phyloP scores from a whole-genome alignment of 2,888 invertebrate species.

The Papilio gigon region DNA sequence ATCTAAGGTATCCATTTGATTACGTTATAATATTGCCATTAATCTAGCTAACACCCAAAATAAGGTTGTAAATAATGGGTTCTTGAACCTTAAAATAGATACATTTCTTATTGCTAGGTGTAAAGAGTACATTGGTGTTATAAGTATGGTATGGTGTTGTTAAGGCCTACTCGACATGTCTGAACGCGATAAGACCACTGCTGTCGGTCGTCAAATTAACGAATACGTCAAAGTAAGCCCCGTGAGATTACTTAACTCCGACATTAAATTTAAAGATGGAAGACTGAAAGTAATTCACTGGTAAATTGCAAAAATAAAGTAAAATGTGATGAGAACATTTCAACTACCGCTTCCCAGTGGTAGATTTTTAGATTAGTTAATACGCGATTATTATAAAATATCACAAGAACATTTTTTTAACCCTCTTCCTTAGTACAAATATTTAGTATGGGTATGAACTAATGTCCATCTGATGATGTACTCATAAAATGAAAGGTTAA shows the following conservation, averaged over 20 bases:
- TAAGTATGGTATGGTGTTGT: slow-evolving; percentile 35
- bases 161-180: slow-evolving; percentile 29
- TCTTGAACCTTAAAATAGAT: slow-evolving; percentile 51
- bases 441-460: not conserved
- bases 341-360: not conserved
- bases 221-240: slow-evolving; percentile 25
- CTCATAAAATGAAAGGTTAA: not conserved
- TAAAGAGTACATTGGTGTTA: slow-evolving; percentile 53
- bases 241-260: not conserved
- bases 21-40: slow-evolving; percentile 45
- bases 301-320: not conserved
- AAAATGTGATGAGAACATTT: not conserved
- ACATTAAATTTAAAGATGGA: not conserved
- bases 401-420: slow-evolving; percentile 5
- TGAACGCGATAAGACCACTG: slow-evolving; percentile 3
- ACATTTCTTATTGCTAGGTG: slow-evolving; percentile 66
- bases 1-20: slow-evolving; percentile 68
- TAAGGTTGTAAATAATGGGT: slow-evolving; percentile 52
- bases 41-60: slow-evolving; percentile 51
- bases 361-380: not conserved
- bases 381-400: slow-evolving; percentile 19
- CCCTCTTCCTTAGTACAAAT: slow-evolving; percentile 1
- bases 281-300: not conserved
- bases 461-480: not conserved
- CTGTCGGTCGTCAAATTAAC: slow-evolving; percentile 1